Evolutionary conservation across 2,888 invertebrate genomes (phyloP).

Genomic region (Tenthredo livida): DNA sequence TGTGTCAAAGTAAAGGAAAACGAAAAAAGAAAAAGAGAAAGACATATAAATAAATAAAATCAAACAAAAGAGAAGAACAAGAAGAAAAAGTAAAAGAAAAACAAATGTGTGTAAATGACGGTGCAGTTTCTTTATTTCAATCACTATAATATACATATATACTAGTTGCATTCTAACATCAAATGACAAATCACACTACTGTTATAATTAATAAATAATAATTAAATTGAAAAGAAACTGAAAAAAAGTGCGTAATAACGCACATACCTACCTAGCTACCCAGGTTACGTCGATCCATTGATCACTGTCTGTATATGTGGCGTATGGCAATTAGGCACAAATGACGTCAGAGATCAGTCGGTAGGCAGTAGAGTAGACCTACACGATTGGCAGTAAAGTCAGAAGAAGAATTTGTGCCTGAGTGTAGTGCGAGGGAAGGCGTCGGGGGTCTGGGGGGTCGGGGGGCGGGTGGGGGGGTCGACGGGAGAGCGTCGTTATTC

Average conservation of each 20-base stretch:
- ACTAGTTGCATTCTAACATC: neutral
- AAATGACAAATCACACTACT: neutral
- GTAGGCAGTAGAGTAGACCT: neutral
- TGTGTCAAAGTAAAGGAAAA: neutral
- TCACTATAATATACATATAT: neutral
- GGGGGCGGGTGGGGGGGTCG: neutral
- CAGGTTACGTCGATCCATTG: neutral
- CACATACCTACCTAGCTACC: neutral
- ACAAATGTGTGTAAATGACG: slow-evolving; percentile 25
- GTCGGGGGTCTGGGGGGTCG: neutral
- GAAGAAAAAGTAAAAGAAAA: neutral
- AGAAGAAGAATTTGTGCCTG: slow-evolving; percentile 11
- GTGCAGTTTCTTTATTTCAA: neutral
- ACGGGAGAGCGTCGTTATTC: slow-evolving; percentile 22
- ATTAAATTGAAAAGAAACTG: neutral
- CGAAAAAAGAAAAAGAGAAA: neutral
- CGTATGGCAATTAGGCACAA: neutral
- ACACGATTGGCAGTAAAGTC: slow-evolving; percentile 33
- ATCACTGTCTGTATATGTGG: neutral
- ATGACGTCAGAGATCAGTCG: slow-evolving; percentile 21
- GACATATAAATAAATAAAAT: neutral
- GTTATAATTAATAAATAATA: neutral
- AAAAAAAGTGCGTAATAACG: neutral
- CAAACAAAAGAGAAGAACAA: neutral
- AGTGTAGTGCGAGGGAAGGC: neutral